Percentiles rank a stretch among this genome's conserved stretches.
phyloP scores from a whole-genome alignment of 2,888 invertebrate species.

The Tiliacea citrago region DNA sequence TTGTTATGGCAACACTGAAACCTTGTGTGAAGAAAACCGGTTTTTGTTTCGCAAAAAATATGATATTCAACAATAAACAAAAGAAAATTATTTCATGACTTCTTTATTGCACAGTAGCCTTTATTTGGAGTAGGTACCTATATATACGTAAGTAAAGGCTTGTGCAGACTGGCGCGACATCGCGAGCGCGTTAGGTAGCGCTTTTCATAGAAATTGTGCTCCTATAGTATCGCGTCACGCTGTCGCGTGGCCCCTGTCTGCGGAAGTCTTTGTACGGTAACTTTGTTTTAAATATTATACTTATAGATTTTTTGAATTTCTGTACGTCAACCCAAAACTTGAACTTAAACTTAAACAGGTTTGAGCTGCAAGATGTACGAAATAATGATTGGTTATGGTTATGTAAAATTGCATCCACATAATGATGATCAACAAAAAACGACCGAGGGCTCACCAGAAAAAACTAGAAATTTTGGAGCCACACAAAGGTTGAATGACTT shows the following conservation, averaged over 20 bases:
- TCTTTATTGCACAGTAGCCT: neutral
- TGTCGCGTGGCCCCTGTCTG: too few relatives aligned
- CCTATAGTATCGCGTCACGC: too few relatives aligned
- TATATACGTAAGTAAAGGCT: neutral
- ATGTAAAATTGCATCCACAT: neutral
- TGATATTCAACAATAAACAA: neutral
- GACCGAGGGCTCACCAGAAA: conserved; percentile 1
- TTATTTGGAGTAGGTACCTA: neutral
- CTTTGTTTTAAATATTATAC: neutral
- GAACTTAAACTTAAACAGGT: neutral
- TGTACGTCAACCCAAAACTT: neutral
- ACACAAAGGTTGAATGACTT: conserved; percentile 47
- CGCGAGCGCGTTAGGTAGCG: too few relatives aligned
- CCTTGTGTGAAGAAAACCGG: neutral
- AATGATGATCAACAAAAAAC: conserved; percentile 18
- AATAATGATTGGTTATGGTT: neutral
- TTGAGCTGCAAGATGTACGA: neutral
- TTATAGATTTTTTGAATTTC: neutral
- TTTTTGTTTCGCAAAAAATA: neutral
- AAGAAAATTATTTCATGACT: neutral
- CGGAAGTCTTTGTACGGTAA: neutral
- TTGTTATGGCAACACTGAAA: conserved; percentile 1
- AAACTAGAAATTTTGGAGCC: conserved; percentile 41
- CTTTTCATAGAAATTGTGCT: too few relatives aligned
- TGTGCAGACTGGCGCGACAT: too few relatives aligned